phyloP scores from a whole-genome alignment of 92 coral and sea anemone species.

The Porites rus region DNA sequence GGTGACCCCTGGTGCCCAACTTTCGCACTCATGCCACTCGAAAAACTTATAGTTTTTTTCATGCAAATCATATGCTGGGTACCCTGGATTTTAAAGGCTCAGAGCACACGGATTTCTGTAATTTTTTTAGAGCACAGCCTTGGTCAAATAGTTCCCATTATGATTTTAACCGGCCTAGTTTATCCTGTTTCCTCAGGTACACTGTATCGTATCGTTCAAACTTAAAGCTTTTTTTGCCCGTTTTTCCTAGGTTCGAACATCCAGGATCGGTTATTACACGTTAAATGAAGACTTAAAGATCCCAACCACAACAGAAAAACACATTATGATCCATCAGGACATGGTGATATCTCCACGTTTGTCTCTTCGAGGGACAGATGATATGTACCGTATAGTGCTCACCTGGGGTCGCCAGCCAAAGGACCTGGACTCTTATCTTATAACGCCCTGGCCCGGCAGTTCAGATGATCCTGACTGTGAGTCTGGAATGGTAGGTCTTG shows the following conservation, averaged over 20 bases:
- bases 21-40: too few relatives aligned
- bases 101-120: too few relatives aligned
- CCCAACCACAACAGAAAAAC: constrained; percentile 43
- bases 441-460: constrained; percentile 71
- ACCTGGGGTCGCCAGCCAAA: constrained; percentile 83
- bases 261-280: constrained; percentile 82
- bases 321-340: constrained; percentile 66
- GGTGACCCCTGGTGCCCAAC: too few relatives aligned
- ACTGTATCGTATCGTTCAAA: too few relatives aligned
- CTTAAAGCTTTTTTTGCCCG: background rate
- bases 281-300: constrained; percentile 73
- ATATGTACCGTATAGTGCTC: constrained; percentile 76
- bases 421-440: constrained; percentile 80
- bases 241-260: constrained; percentile 71
- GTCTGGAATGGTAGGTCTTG: constrained; percentile 69
- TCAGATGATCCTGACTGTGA: constrained; percentile 41
- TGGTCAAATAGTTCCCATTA: too few relatives aligned
- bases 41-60: too few relatives aligned
- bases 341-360: constrained; percentile 85
- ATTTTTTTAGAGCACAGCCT: too few relatives aligned
- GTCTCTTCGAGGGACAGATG: constrained; percentile 76
- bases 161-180: too few relatives aligned
- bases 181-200: too few relatives aligned
- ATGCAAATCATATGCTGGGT: too few relatives aligned
- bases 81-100: too few relatives aligned